These are phyloP conservation scores for Bryconaethiops microstoma DNA, from an alignment of 2,797 vertebrate genomes.

Conservation along the genomic window DNA sequence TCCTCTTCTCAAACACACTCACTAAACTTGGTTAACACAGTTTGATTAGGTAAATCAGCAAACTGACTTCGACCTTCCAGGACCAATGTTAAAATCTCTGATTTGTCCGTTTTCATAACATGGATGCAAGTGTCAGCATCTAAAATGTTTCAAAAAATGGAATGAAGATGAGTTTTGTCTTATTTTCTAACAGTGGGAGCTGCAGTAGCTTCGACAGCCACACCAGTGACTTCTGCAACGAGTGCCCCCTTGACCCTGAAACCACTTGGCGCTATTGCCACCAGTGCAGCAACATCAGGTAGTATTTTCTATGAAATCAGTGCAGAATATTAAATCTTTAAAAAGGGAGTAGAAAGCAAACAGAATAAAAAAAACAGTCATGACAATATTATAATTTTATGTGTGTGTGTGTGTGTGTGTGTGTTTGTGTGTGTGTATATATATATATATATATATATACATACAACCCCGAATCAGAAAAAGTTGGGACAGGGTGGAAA, in stretches of 20 bases:
- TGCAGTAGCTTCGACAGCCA: constrained; percentile 42
- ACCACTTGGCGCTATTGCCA: constrained; percentile 66
- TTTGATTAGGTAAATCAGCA: no score
- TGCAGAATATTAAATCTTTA: neutral
- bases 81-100: no score
- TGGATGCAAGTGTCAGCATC: neutral
- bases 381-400: no score
- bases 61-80: no score
- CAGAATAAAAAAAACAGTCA: no score
- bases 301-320: neutral
- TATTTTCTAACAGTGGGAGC: constrained; percentile 49
- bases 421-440: no score
- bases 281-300: constrained; percentile 45
- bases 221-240: constrained; percentile 59
- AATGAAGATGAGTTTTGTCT: neutral
- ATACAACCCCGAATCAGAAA: no score
- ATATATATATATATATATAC: no score
- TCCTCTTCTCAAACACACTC: no score
- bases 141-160: neutral
- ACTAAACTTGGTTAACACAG: no score
- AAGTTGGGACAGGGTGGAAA: no score
- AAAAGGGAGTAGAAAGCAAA: neutral
- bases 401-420: no score
- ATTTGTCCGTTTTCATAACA: neutral
- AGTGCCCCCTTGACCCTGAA: constrained; percentile 72